Percentiles rank a stretch among this genome's conserved stretches.
phyloP scores from a whole-genome alignment of 2,888 invertebrate species.

The Myopa tessellatipennis region DNA sequence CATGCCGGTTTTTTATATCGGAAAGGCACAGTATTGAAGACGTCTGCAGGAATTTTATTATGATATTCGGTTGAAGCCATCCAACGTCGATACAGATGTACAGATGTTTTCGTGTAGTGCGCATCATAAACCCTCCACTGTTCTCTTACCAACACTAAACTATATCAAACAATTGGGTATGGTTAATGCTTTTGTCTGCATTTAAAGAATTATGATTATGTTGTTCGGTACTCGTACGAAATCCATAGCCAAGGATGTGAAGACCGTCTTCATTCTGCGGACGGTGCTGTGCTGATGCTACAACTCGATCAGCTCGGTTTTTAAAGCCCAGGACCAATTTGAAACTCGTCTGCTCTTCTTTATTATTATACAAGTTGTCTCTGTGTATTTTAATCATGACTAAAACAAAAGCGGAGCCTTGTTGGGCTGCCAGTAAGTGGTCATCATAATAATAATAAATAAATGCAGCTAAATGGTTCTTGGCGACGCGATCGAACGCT shows the following conservation, averaged over 20 bases:
- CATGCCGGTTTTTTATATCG: neutral
- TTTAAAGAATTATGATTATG: constrained; percentile 58
- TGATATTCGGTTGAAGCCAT: neutral
- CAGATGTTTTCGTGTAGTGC: neutral
- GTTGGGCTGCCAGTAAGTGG: constrained; percentile 37
- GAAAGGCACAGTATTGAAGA: neutral
- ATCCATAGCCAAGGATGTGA: neutral
- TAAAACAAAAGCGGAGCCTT: constrained; percentile 25
- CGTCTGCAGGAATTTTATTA: constrained; percentile 17
- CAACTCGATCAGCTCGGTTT: constrained; percentile 8
- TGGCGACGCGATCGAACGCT: constrained; percentile 24
- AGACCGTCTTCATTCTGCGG: too few relatives aligned
- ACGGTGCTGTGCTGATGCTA: neutral
- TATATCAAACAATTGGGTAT: constrained; percentile 4
- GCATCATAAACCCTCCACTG: neutral
- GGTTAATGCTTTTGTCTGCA: constrained; percentile 48
- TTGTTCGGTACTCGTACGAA: neutral
- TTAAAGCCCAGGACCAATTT: neutral
- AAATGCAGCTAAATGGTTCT: constrained; percentile 51
- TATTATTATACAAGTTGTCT: constrained; percentile 27
- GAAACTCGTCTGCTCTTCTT: constrained; percentile 2
- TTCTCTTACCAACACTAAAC: too few relatives aligned
- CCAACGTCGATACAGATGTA: neutral
- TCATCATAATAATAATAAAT: constrained; percentile 52
- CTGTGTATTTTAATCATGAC: constrained; percentile 7